Conservation (phyloP, 2,888 invertebrate genomes). For the Chloroclystis v-ata region DNA sequence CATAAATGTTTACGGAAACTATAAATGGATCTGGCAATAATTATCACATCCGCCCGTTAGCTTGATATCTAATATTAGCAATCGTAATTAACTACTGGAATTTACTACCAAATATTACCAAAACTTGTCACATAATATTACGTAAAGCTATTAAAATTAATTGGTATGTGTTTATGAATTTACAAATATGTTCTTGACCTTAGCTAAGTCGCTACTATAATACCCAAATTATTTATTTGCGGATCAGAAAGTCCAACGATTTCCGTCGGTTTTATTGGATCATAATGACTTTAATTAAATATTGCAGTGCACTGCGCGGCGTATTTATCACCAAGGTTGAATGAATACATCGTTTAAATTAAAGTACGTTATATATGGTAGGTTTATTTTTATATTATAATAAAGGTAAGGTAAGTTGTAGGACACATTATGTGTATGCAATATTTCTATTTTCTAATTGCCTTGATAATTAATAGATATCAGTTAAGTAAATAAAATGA, state of each 20-base stretch:
- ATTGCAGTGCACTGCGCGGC: background rate
- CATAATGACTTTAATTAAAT: background rate
- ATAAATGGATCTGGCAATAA: constrained; percentile 27
- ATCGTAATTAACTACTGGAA: constrained; percentile 14
- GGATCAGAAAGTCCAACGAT: background rate
- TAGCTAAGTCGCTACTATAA: background rate
- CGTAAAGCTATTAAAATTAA: constrained; percentile 3
- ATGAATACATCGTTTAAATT: background rate
- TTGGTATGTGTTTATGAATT: background rate
- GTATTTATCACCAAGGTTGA: constrained; percentile 1
- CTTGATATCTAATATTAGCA: constrained; percentile 23
- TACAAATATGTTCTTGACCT: constrained; percentile 1
- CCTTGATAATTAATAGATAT: too few species aligned
- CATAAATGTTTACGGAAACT: constrained; percentile 32
- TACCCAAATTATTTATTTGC: too few species aligned
- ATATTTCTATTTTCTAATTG: too few species aligned
- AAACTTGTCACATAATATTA: constrained; percentile 11
- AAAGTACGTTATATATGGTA: background rate
- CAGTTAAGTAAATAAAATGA: too few species aligned
- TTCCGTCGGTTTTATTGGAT: background rate
- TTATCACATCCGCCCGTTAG: constrained; percentile 27
- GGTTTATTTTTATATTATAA: too few species aligned
- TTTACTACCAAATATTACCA: constrained; percentile 12
- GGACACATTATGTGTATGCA: too few species aligned
- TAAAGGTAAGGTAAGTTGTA: too few species aligned